Conservation (phyloP, 2,888 invertebrate species). For the Rhamphomyia laevipes region DNA sequence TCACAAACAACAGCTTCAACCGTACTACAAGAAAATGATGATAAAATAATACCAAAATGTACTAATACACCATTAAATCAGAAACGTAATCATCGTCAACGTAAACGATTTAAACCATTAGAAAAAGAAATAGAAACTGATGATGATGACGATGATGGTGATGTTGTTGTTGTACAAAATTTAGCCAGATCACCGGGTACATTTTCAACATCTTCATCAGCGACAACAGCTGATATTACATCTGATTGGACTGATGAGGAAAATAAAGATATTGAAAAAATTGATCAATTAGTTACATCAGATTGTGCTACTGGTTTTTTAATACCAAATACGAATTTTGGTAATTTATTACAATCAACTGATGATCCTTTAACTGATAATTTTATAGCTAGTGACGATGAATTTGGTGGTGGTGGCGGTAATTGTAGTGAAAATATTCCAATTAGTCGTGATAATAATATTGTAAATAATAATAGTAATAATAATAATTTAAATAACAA, state of each 20-base stretch:
- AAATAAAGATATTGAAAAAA: constrained; percentile 9
- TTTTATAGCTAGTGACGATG: constrained; percentile 34
- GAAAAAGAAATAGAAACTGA: not conserved
- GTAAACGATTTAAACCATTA: too few species aligned
- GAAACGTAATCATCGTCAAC: too few species aligned
- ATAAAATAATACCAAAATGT: too few species aligned
- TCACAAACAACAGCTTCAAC: too few species aligned
- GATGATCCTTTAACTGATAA: constrained; percentile 36
- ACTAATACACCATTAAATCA: too few species aligned
- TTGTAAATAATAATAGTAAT: constrained; percentile 10
- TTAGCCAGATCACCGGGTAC: constrained; percentile 31
- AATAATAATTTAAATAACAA: not conserved
- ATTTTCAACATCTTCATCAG: constrained; percentile 26
- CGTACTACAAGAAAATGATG: too few species aligned
- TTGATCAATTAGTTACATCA: constrained; percentile 24
- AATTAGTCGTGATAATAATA: constrained; percentile 5
- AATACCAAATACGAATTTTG: constrained; percentile 38
- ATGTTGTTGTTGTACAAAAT: constrained; percentile 11
- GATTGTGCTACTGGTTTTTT: constrained; percentile 37
- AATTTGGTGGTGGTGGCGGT: constrained; percentile 17
- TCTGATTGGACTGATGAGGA: constrained; percentile 29
- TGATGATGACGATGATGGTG: constrained; percentile 6
- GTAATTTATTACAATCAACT: constrained; percentile 35
- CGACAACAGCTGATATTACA: constrained; percentile 27
- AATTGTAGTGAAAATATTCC: constrained; percentile 8